Evolutionary conservation across 2,888 invertebrate genomes (phyloP).

Genomic region (Agrochola litura): DNA sequence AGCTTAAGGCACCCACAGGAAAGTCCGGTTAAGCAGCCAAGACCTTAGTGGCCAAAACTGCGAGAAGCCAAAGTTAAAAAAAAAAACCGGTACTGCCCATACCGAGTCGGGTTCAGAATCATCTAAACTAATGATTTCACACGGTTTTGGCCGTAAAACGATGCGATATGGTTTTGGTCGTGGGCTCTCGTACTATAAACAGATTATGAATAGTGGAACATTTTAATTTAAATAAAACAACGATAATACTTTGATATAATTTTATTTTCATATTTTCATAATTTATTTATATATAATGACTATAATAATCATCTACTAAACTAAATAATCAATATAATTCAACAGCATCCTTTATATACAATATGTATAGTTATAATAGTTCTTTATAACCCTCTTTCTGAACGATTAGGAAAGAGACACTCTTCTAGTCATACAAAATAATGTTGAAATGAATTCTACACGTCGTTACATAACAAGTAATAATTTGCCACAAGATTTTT

Average conservation of each 20-base stretch:
- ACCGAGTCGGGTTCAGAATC: too few species aligned
- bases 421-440: slow-evolving; percentile 83
- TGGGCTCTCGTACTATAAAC: too few species aligned
- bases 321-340: slow-evolving; percentile 89
- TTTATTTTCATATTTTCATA: slow-evolving; percentile 88
- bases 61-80: too few species aligned
- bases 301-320: slow-evolving; percentile 90
- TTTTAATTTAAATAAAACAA: slow-evolving; percentile 37
- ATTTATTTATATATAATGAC: slow-evolving; percentile 89
- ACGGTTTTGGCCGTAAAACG: too few species aligned
- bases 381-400: slow-evolving; percentile 76
- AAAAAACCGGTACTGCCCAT: too few species aligned
- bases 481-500: slow-evolving; percentile 88
- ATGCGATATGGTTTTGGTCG: too few species aligned
- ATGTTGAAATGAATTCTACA: slow-evolving; percentile 82
- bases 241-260: slow-evolving; percentile 85
- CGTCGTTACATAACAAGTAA: slow-evolving; percentile 85
- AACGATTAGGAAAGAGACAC: slow-evolving; percentile 80
- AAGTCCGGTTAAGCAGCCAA: too few species aligned
- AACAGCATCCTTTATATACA: slow-evolving; percentile 90
- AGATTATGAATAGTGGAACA: not conserved
- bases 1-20: too few species aligned
- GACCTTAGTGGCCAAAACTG: too few species aligned
- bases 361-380: slow-evolving; percentile 87
- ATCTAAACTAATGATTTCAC: too few species aligned